Evolutionary conservation across 2,888 invertebrate genomes (phyloP).

Genomic region (Cheilosia impressa): DNA sequence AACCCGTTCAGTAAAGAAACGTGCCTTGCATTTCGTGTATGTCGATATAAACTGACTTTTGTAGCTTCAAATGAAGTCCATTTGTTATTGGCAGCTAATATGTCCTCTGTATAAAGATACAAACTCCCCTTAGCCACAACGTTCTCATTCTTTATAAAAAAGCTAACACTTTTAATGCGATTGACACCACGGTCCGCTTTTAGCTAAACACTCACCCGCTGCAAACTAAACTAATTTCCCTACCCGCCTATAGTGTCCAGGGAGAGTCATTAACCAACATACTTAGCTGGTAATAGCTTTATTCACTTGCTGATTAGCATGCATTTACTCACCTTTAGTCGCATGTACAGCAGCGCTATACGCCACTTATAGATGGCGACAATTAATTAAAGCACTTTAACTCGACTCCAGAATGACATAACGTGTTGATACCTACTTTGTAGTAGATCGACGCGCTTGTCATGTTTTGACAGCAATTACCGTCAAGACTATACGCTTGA

Average conservation of each 20-base stretch:
- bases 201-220: constrained; percentile 16
- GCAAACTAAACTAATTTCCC: constrained; percentile 4
- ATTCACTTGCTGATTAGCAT: constrained; percentile 53
- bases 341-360: background rate
- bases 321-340: constrained; percentile 50
- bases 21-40: too few relatives aligned
- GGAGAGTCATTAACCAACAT: constrained; percentile 55
- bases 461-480: constrained; percentile 1
- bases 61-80: too few relatives aligned
- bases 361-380: background rate
- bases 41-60: too few relatives aligned
- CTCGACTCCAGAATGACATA: constrained; percentile 4
- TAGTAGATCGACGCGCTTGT: background rate
- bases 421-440: background rate
- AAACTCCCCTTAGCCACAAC: too few relatives aligned
- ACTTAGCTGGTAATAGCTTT: constrained; percentile 54
- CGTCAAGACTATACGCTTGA: background rate
- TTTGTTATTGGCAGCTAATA: too few relatives aligned
- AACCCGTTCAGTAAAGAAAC: too few relatives aligned
- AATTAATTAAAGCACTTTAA: constrained; percentile 45
- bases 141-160: too few relatives aligned
- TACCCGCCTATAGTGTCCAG: background rate
- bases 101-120: too few relatives aligned
- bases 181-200: background rate
- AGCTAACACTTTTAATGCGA: background rate